Conservation (phyloP, 2,888 invertebrate genomes). For the Eupithecia dodoneata region DNA sequence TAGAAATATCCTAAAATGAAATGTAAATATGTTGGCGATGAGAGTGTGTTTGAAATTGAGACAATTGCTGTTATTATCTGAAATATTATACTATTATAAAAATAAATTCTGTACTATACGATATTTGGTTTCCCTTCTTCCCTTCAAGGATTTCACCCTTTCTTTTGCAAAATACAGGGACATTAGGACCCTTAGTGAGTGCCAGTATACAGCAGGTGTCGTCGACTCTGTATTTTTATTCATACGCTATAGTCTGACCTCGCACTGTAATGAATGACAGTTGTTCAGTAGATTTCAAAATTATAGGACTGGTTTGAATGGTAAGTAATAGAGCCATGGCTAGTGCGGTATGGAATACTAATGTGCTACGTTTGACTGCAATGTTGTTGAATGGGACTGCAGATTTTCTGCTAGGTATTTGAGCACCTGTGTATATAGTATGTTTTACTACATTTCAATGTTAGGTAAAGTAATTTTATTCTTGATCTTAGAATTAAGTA, state of each 20-base stretch:
- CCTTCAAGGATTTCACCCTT: background rate
- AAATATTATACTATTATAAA: constrained; percentile 67
- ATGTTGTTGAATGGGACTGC: background rate
- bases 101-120: constrained; percentile 80
- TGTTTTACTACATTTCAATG: background rate
- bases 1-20: constrained; percentile 54
- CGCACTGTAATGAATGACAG: background rate
- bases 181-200: background rate
- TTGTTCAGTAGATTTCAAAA: background rate
- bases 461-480: background rate
- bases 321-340: background rate
- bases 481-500: background rate
- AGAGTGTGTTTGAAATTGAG: constrained; percentile 59
- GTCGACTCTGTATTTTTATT: background rate
- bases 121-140: constrained; percentile 51
- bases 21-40: constrained; percentile 76
- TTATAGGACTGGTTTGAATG: background rate
- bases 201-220: background rate
- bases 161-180: background rate
- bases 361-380: background rate
- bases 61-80: constrained; percentile 75
- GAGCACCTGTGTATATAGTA: background rate
- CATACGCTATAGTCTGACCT: background rate
- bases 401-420: background rate
- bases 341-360: background rate